Percentiles rank a stretch among this genome's conserved stretches.
These are phyloP conservation scores for Aptenodytes forsteri DNA, from an alignment of 2,113 vertebrate species.

Conservation along the genomic window DNA sequence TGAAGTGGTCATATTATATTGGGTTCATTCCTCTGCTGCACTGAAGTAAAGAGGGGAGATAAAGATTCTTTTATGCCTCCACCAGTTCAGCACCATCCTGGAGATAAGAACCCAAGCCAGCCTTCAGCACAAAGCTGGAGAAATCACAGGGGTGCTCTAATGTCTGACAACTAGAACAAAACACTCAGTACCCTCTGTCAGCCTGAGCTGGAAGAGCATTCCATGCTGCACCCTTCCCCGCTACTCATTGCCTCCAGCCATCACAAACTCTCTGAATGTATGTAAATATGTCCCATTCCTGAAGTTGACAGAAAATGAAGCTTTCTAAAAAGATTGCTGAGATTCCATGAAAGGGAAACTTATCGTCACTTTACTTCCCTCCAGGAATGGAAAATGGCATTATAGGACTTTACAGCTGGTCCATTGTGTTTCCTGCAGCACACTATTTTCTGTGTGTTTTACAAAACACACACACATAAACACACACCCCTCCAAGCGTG, in stretches of 20 bases:
- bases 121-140: constrained; percentile 52
- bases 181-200: constrained; percentile 51
- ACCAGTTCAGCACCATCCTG: constrained; percentile 9
- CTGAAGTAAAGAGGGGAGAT: constrained; percentile 13
- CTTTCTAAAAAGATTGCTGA: background rate
- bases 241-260: constrained; percentile 8
- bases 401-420: background rate
- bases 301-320: background rate
- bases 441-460: background rate
- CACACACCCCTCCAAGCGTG: background rate
- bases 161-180: constrained; percentile 21
- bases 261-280: background rate
- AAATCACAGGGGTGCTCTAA: constrained; percentile 45
- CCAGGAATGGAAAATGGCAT: background rate
- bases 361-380: background rate
- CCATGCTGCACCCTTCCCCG: background rate
- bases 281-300: constrained; percentile 4
- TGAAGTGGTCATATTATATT: background rate
- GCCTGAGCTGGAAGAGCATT: constrained; percentile 32
- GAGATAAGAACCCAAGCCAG: constrained; percentile 24
- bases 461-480: background rate
- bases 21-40: background rate
- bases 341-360: background rate
- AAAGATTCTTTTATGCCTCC: constrained; percentile 6
- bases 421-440: background rate